Base-by-base conservation (phyloP, 2,113 vertebrate genomes). In the Otus sunia region DNA sequence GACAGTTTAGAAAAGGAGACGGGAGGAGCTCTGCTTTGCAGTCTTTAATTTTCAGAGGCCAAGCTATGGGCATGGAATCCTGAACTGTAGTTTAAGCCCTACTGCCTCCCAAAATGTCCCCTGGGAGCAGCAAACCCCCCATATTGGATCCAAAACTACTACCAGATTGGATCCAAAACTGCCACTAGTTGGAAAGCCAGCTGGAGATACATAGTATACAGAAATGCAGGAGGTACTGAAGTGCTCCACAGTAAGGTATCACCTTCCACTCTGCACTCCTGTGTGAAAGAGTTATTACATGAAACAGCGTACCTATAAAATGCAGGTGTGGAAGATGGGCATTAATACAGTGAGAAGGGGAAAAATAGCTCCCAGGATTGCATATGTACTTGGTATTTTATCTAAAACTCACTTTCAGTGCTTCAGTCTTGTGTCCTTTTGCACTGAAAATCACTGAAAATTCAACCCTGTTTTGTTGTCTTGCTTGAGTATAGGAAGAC, bases 31-130 rank as follows among this genome's bases (percentile, higher is more conserved):
- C 43, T 86, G 34, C 39, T 85, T 91, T 81, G 25, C n/a, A 59
- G 90, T 60, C 77, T 91, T 78, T 91, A 93, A 95, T 94, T 95
- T 91, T 71, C 73, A 78, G 68, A 69, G 50, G 67, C 41, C 68
- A 77, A 86, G 25, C 3, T 64, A 27, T 19, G n/a, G 66, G 29
- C 43, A 41, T 72, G 68, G 81, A 91, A 77, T 81, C 29, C n/a
- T 10, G 7, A 91, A 41, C 32, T 56, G 41, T 47, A 84, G 23
- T 29, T 86, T 59, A 91, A 84, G 20, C 18, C 19, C 29, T 78
- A 3, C n/a, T 86, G 52, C n/a, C 32, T 93, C 60, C 63, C 45
- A 45, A 20, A 66, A n/a, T 3, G 11, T 84, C 41, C 29, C n/a
- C 15, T 63, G 41, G 25, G 37, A 94, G 59, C 37, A 90, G 62